Percentiles rank a stretch among this genome's conserved stretches.
Conservation (phyloP, 2,797 vertebrate genomes). For the Ptychobarbus kaznakovi region DNA sequence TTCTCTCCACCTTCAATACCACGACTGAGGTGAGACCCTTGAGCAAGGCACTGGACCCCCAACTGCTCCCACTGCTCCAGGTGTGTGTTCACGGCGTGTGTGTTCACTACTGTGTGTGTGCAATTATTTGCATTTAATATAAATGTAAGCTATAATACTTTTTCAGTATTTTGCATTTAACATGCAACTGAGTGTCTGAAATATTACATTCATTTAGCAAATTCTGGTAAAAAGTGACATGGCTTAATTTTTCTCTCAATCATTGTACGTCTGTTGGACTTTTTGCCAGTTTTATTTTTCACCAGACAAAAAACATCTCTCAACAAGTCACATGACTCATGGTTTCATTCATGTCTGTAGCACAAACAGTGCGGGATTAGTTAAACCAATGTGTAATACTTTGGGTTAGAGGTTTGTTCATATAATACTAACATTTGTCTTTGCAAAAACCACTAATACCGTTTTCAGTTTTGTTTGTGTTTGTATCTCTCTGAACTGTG, state of each 20-base stretch:
- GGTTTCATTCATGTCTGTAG: neutral
- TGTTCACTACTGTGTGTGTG: too few species aligned
- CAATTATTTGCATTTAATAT: neutral
- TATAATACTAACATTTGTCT: neutral
- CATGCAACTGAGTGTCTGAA: neutral
- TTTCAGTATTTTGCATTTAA: neutral
- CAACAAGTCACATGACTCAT: neutral
- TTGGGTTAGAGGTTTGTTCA: too few species aligned
- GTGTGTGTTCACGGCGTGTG: too few species aligned
- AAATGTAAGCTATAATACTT: neutral
- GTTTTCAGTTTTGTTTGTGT: neutral
- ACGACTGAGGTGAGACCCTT: too few species aligned
- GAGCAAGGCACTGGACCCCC: too few species aligned
- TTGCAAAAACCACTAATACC: neutral
- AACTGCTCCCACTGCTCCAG: too few species aligned
- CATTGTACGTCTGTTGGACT: neutral
- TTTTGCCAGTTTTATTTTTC: neutral
- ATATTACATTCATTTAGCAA: neutral
- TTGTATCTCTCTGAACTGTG: neutral
- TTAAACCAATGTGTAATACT: neutral
- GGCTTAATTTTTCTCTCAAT: neutral
- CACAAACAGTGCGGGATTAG: neutral
- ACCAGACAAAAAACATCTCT: neutral
- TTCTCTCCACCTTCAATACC: too few species aligned
- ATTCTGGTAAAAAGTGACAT: neutral